These are phyloP conservation scores for Drepanosiphum platanoidis DNA, from an alignment of 2,888 invertebrate species.

Conservation along the genomic window DNA sequence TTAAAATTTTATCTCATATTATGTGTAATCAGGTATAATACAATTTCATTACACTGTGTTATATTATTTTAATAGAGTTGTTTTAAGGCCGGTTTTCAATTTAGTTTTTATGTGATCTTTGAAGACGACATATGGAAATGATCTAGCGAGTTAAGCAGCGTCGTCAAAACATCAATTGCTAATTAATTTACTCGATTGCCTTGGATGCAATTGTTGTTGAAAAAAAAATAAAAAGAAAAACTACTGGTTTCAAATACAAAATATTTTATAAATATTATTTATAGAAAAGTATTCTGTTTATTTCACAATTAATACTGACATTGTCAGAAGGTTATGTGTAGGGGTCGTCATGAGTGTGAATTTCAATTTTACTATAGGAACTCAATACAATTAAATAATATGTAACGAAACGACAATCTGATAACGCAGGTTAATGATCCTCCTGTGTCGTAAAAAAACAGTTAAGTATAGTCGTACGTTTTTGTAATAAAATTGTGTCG, in stretches of 20 bases:
- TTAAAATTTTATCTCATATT: too few species aligned
- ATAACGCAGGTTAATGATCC: neutral
- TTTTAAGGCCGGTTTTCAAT: too few species aligned
- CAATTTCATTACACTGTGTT: too few species aligned
- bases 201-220: neutral
- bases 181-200: constrained; percentile 30
- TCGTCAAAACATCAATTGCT: neutral
- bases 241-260: neutral
- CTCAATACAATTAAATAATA: neutral
- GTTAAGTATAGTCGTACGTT: neutral
- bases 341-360: neutral
- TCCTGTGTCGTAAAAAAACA: neutral
- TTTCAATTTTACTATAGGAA: neutral
- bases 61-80: too few species aligned
- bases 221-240: neutral
- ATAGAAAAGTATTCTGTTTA: neutral
- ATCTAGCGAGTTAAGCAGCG: neutral
- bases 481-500: neutral
- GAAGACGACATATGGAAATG: too few species aligned
- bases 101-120: too few species aligned
- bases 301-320: neutral
- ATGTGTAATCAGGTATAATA: too few species aligned
- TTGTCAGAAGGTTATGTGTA: neutral
- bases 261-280: too few species aligned
- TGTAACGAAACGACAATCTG: neutral